Base-by-base conservation (phyloP, 2,113 vertebrate species). In the Bubo scandiacus region DNA sequence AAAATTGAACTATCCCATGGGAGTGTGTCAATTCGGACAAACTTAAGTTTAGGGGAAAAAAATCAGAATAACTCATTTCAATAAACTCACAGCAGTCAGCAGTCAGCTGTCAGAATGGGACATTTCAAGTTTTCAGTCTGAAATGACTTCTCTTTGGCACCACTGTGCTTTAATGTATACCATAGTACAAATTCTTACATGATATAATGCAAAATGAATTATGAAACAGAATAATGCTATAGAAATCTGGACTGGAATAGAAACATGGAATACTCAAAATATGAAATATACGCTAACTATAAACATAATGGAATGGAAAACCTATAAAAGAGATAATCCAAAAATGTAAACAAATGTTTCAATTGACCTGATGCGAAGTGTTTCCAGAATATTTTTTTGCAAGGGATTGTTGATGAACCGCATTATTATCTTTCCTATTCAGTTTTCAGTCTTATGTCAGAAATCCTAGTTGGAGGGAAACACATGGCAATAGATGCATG, bases 81-180 rank as follows among this genome's bases (percentile, higher is more conserved):
- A 67, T 81, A 89, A 92, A 84, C 67, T 88, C 72, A 27, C 12
- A 91, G 61, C 84, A 81, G 72, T 75, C 91, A 86, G 68, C 71
- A 78, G 67, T 51, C 59, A 80, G 68, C 88, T 97, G 95, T 93
- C 96, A 96, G 80, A 95, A 81, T 21, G 65, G 92, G 86, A 59
- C 40, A 70, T 81, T 88, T 74, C 77, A 91, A 81, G 34, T 91
- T 92, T 86, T 72, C 75, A 55, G 80, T 63, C 80, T 94, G 82
- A 92, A 92, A 81, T 71, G 51, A 55, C 59, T 90, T 93, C 75
- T 95, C 23, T 91, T 92, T 91, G 68, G 61, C 90, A 93, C 65
- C 30, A 17, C 66, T 77, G 54, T 65, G 70, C 34, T 21, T 89
- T 92, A 91, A 81, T 89, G 36, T 91, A 40, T 71, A 89, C 40